These are phyloP conservation scores for Drosophila arawakana DNA, from an alignment of 1,140 invertebrate genomes.

Conservation along the genomic window DNA sequence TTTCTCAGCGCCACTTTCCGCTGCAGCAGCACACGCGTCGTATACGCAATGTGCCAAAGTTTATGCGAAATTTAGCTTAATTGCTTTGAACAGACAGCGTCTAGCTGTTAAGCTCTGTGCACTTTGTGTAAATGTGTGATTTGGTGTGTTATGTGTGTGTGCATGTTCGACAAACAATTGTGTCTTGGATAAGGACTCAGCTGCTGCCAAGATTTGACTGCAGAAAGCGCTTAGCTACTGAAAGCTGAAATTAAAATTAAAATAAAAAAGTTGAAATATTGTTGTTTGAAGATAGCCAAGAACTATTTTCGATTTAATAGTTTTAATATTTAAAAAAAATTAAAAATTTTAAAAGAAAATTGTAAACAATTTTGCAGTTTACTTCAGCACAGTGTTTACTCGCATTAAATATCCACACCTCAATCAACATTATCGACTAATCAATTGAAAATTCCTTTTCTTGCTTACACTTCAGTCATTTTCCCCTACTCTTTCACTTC, in stretches of 20 bases:
- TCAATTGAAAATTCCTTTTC: slow-evolving; percentile 63
- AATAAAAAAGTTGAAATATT: no score
- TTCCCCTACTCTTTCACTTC: no score
- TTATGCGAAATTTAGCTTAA: slow-evolving; percentile 75
- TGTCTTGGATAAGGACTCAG: neutral
- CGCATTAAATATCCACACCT: slow-evolving; percentile 35
- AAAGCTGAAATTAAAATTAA: no score
- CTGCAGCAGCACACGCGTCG: slow-evolving; percentile 35
- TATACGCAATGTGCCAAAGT: slow-evolving; percentile 64
- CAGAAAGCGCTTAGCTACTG: no score
- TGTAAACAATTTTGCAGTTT: no score
- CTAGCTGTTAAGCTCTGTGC: neutral
- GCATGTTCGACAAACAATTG: neutral
- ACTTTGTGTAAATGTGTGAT: neutral
- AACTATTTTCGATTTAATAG: no score
- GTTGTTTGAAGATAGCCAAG: no score
- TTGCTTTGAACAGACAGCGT: slow-evolving; percentile 39
- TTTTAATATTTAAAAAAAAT: no score
- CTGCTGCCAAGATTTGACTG: no score
- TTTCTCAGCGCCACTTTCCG: neutral
- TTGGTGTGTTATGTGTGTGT: neutral
- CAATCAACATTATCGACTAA: slow-evolving; percentile 67
- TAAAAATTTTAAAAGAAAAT: no score
- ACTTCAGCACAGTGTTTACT: neutral
- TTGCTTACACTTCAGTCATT: slow-evolving; percentile 2